These are phyloP conservation scores for Cyaniris semiargus DNA, from an alignment of 2,888 invertebrate species.

Conservation along the genomic window DNA sequence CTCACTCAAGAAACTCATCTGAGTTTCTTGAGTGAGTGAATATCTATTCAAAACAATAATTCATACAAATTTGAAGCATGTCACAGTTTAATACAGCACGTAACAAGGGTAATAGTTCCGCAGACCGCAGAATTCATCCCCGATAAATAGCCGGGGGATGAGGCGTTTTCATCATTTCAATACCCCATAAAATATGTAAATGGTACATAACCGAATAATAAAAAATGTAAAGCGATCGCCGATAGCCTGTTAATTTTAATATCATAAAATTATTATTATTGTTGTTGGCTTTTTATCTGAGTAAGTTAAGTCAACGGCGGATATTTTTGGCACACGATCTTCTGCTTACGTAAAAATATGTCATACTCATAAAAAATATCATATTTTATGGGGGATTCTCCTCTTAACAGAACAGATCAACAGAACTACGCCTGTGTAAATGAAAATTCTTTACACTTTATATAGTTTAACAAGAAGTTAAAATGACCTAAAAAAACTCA, in stretches of 20 bases:
- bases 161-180: slow-evolving; percentile 17
- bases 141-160: slow-evolving; percentile 16
- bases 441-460: no score
- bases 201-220: neutral
- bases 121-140: slow-evolving; percentile 5
- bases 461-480: no score
- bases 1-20: neutral
- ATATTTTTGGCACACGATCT: no score
- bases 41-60: neutral
- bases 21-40: no score
- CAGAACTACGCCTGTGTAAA: no score
- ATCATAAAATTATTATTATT: neutral
- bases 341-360: neutral
- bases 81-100: neutral
- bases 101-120: slow-evolving; percentile 6
- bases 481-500: neutral
- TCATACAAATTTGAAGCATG: neutral
- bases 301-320: no score
- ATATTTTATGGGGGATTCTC: no score
- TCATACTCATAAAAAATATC: no score
- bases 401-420: no score
- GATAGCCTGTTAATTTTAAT: neutral
- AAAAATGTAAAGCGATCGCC: neutral
- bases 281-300: neutral
- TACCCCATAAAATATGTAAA: slow-evolving; percentile 25